phyloP scores from a whole-genome alignment of 1,140 invertebrate genomes.

The Drosophila bocqueti region DNA sequence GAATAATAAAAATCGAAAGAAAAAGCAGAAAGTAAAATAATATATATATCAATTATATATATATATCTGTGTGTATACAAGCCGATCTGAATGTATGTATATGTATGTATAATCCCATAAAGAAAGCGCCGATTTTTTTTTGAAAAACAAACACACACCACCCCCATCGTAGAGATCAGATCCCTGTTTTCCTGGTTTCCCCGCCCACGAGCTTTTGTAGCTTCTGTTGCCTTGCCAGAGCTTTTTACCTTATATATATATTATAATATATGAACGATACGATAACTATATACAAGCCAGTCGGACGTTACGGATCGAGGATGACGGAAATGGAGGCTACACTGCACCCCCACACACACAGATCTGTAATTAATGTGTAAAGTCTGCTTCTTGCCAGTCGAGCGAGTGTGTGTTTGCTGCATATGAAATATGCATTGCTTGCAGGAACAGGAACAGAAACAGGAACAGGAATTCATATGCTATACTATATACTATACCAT shows the following conservation, averaged over 20 bases:
- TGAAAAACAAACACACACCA: neutral
- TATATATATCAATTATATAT: neutral
- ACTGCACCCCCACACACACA: neutral
- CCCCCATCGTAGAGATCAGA: constrained; percentile 10
- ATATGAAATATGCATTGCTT: constrained; percentile 16
- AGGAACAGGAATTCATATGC: neutral
- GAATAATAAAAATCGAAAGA: constrained; percentile 27
- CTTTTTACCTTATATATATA: constrained; percentile 61
- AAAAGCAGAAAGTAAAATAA: constrained; percentile 30
- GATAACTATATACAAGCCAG: constrained; percentile 35
- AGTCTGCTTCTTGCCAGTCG: constrained; percentile 1
- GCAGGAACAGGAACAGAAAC: constrained; percentile 1
- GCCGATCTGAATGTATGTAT: constrained; percentile 47
- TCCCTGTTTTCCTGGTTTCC: constrained; percentile 3
- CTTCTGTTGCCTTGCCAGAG: constrained; percentile 80
- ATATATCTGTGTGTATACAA: constrained; percentile 28
- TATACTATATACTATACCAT: neutral
- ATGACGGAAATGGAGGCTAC: constrained; percentile 20
- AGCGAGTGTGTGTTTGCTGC: constrained; percentile 6
- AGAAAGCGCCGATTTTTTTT: constrained; percentile 37
- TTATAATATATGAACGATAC: constrained; percentile 49
- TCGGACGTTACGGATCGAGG: constrained; percentile 25
- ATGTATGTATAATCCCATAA: constrained; percentile 33
- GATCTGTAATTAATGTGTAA: constrained; percentile 36
- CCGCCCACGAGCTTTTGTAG: constrained; percentile 67